Percentiles rank a stretch among this genome's conserved stretches.
These are phyloP conservation scores for Pherbina coryleti DNA, from an alignment of 2,888 invertebrate species.

Conservation along the genomic window DNA sequence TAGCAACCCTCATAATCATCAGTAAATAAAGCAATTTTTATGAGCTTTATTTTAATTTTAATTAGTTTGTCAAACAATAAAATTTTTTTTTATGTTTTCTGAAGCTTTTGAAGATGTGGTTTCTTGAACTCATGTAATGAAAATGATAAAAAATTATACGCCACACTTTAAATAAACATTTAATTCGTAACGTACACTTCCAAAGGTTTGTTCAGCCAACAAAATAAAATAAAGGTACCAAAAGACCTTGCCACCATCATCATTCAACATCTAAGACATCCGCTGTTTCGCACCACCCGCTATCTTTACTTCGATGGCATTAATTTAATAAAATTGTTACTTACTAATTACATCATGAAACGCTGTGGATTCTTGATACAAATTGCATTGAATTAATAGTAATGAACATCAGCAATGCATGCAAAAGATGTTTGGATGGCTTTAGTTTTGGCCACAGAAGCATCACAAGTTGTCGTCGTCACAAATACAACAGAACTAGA, in stretches of 20 bases:
- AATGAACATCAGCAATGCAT: neutral
- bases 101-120: too few species aligned
- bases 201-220: too few species aligned
- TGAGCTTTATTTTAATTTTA: too few species aligned
- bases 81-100: too few species aligned
- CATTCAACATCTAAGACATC: neutral
- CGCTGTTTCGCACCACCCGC: neutral
- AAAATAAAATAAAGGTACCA: neutral
- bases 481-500: conserved; percentile 16
- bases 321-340: conserved; percentile 18
- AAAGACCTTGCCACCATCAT: neutral
- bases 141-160: too few species aligned
- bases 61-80: too few species aligned
- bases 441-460: neutral
- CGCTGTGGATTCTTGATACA: neutral
- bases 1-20: too few species aligned
- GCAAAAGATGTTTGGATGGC: neutral
- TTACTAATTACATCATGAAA: neutral
- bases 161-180: too few species aligned
- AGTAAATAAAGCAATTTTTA: too few species aligned
- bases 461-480: neutral
- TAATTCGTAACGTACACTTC: too few species aligned
- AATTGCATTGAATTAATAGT: neutral
- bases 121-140: too few species aligned
- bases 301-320: neutral